Base-by-base conservation (phyloP, 2,888 invertebrate genomes). In the Amphiduros pacificus region DNA sequence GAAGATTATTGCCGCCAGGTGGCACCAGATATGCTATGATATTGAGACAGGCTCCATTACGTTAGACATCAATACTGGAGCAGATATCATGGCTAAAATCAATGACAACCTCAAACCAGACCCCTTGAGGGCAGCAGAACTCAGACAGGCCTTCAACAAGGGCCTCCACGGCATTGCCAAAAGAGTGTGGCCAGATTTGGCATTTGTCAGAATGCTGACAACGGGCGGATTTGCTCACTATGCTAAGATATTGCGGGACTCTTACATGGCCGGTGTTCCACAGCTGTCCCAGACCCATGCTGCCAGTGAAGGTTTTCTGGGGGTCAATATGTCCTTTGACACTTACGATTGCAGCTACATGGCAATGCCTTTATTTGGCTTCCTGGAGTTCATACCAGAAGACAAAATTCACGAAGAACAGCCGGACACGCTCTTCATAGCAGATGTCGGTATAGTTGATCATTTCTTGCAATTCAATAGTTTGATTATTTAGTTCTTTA, bases 271-370 rank as follows among this genome's bases (percentile, higher is more conserved):
- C 11, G 70, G 62, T 1, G 63, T 72, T 17, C 44, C 26, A 5
- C 64, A 65, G 61, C 22, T 67, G 1, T 66, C 68, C 20, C 51
- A 41, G 44, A n/a, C 57, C 2, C 68, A 70, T 50, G 69, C 76
- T 20, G 81, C 81, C 6, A 80, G 81, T 17, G 82, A 82, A 61
- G 67, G 73, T 4, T 68, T 73, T 26, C 55, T 77, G 17, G 76
- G 75, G 1, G 24, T 77, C 32, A 71, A 75, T 55, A 51, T 69
- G 20, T 20, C 44, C 5, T 22, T 22, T 9, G 4, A 22, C 5
- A n/a, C n/a, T 17, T 6, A 44, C 20, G 22, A 44, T n/a, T 20
- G 20, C n/a, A 20, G 5, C 44, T 44, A 44, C 44, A 44, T 44
- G 44, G 63, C 60, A 1, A 55, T 61, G 27, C 49, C 53, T 5